A percentile compares a stretch with the other conserved stretches of the same genome.
Conservation (phyloP, 2,113 vertebrate species). For the Talpa occidentalis region DNA sequence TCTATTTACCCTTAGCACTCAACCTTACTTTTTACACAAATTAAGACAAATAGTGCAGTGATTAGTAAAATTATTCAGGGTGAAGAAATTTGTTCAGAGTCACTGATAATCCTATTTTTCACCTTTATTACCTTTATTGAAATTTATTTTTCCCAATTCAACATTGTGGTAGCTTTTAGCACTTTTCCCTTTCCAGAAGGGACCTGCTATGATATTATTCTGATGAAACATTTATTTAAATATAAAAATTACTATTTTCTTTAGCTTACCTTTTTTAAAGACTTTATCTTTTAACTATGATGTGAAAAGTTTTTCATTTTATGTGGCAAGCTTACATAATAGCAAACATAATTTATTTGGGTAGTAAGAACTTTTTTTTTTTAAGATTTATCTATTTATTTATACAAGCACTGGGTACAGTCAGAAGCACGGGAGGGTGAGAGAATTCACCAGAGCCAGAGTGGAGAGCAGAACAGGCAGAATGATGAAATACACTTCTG, state of each 20-base stretch:
- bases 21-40: conserved; percentile 33
- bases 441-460: no score
- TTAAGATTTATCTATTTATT: no score
- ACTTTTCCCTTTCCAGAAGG: background rate
- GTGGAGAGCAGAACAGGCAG: no score
- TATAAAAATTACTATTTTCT: background rate
- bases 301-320: background rate
- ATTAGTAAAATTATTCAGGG: conserved; percentile 2
- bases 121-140: conserved; percentile 35
- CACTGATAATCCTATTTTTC: conserved; percentile 11
- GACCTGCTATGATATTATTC: background rate
- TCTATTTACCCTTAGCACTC: background rate
- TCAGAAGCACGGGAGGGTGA: no score
- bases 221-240: background rate
- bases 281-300: background rate
- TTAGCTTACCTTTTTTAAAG: background rate
- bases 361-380: background rate
- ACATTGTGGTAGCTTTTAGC: background rate
- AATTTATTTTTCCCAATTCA: background rate
- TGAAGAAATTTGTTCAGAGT: background rate
- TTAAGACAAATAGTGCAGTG: conserved; percentile 37
- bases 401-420: no score
- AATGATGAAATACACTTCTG: no score
- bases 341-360: background rate
- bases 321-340: background rate